These are phyloP conservation scores for Micrastur ruficollis DNA, from an alignment of 2,797 vertebrate genomes.

Conservation along the genomic window DNA sequence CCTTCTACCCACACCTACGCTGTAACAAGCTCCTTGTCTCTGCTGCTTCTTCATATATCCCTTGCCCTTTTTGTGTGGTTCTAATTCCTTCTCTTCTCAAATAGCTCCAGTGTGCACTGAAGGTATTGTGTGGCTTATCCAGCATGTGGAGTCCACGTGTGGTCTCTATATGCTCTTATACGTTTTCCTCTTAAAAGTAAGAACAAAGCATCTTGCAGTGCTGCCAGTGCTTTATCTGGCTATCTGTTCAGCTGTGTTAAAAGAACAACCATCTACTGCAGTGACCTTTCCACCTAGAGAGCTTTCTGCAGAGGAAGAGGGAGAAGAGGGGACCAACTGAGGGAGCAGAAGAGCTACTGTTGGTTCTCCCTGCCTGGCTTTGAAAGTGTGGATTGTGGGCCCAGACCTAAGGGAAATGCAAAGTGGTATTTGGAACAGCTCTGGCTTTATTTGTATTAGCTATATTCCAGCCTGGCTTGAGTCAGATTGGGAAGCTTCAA, in stretches of 20 bases:
- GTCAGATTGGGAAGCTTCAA: not conserved
- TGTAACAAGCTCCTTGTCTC: not conserved
- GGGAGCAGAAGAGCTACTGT: conserved; percentile 13
- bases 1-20: not conserved
- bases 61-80: not conserved
- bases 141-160: not conserved
- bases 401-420: not conserved
- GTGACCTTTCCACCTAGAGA: not conserved
- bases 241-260: not conserved
- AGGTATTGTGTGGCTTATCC: not conserved
- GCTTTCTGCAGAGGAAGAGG: conserved; percentile 19
- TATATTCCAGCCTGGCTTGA: not conserved
- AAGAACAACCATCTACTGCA: not conserved
- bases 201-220: not conserved
- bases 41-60: not conserved
- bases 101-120: not conserved
- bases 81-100: not conserved
- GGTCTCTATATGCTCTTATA: not conserved
- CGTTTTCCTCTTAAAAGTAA: not conserved
- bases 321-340: conserved; percentile 25
- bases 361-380: not conserved
- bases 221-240: not conserved
- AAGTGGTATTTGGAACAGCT: conserved; percentile 1
- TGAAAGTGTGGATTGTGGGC: not conserved
- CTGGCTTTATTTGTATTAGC: not conserved